Evolutionary conservation across 2,888 invertebrate genomes (phyloP).

Genomic region (Diogma glabrata): DNA sequence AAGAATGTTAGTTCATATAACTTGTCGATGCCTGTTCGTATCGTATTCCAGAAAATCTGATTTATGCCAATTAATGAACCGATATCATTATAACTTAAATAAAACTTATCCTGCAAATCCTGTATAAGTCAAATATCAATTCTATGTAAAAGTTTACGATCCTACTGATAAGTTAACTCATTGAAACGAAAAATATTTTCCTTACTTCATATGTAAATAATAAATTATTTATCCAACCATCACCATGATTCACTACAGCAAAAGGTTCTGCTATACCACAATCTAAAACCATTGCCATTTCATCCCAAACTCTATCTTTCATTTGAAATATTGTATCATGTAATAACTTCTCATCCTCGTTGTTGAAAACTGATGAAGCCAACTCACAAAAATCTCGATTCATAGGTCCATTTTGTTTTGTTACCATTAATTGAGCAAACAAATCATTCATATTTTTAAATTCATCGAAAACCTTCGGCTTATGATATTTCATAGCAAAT

Average conservation of each 20-base stretch:
- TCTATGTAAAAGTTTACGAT: too few relatives aligned
- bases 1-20: too few relatives aligned
- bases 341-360: conserved; percentile 3
- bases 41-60: too few relatives aligned
- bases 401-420: neutral
- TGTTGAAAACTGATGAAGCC: conserved; percentile 4
- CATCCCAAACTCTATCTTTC: neutral
- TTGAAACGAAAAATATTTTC: too few relatives aligned
- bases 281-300: neutral
- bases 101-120: neutral
- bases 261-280: conserved; percentile 15
- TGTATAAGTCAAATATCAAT: too few relatives aligned
- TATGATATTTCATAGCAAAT: conserved; percentile 14
- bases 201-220: conserved; percentile 14
- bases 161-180: too few relatives aligned
- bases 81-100: too few relatives aligned
- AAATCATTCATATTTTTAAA: conserved; percentile 8
- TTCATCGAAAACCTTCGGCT: conserved; percentile 12
- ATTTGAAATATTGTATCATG: conserved; percentile 8
- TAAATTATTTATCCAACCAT: conserved; percentile 16
- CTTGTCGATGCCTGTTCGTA: too few relatives aligned
- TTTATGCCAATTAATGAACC: too few relatives aligned
- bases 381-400: neutral
- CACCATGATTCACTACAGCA: conserved; percentile 15
- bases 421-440: neutral